phyloP scores from a whole-genome alignment of 2,888 invertebrate genomes.

The Syritta pipiens region DNA sequence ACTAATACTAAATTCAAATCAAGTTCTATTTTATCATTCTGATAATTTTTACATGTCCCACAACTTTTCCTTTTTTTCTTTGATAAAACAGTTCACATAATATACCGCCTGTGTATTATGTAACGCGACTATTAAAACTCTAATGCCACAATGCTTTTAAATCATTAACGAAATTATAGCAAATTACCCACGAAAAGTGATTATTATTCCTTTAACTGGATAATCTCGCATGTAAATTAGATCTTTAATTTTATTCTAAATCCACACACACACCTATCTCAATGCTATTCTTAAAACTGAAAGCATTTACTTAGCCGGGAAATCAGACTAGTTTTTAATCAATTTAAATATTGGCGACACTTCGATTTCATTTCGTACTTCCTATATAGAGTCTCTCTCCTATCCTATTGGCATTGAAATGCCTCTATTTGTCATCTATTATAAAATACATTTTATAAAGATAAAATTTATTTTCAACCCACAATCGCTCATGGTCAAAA shows the following conservation, averaged over 20 bases:
- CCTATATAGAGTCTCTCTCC: too few species aligned
- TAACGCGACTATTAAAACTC: background rate
- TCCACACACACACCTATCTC: background rate
- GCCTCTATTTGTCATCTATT: constrained; percentile 16
- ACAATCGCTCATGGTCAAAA: constrained; percentile 22
- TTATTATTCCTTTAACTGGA: constrained; percentile 8
- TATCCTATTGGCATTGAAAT: constrained; percentile 29
- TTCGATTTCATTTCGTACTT: constrained; percentile 28
- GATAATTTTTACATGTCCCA: too few species aligned
- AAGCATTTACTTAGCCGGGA: constrained; percentile 5
- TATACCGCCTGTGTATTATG: background rate
- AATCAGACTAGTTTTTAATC: constrained; percentile 35
- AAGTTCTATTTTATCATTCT: too few species aligned
- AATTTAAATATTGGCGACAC: constrained; percentile 36
- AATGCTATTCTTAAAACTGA: constrained; percentile 28
- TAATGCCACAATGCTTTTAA: constrained; percentile 13
- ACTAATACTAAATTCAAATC: too few species aligned
- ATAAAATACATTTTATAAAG: constrained; percentile 8
- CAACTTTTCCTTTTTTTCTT: too few species aligned
- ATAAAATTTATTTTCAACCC: constrained; percentile 24
- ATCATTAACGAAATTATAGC: constrained; percentile 14
- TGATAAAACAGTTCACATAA: background rate
- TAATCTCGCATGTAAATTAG: constrained; percentile 34
- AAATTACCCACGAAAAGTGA: constrained; percentile 1
- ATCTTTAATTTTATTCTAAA: constrained; percentile 19